Conservation (phyloP, 2,113 vertebrate genomes). For the Rhinopomastus cyanomelas region DNA sequence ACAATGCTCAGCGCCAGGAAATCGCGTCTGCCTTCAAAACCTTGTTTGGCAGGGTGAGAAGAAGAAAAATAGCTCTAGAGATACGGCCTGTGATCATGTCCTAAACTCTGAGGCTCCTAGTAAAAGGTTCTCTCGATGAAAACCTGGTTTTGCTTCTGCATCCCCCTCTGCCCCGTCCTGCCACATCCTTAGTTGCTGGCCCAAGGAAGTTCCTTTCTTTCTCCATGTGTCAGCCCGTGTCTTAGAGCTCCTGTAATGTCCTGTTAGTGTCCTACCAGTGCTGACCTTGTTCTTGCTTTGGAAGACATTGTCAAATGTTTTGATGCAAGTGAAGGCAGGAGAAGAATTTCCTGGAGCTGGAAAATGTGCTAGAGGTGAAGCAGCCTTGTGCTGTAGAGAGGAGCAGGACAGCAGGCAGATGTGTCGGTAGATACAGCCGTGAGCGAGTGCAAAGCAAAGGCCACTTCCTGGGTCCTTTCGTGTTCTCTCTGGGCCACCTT, state of each 20-base stretch:
- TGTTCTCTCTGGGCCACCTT: neutral
- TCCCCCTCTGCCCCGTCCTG: fast-evolving
- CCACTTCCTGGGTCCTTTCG: neutral
- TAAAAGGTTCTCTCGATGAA: neutral
- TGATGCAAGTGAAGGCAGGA: neutral
- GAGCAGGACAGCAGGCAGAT: neutral
- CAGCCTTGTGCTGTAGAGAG: neutral
- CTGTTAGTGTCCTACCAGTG: neutral
- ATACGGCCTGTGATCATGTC: neutral
- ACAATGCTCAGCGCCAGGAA: conserved; percentile 89
- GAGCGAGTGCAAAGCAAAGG: neutral
- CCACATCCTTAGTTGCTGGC: neutral
- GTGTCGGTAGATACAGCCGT: neutral
- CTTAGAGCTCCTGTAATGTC: neutral
- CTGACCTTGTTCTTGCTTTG: neutral
- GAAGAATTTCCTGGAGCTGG: neutral
- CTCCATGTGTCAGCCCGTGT: neutral
- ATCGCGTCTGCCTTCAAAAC: conserved; percentile 88
- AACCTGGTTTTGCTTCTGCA: neutral
- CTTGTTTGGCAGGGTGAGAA: conserved; percentile 87
- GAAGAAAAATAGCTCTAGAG: neutral
- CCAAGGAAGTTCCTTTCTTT: neutral
- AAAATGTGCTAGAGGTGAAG: neutral
- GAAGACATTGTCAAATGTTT: neutral
- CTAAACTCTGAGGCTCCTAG: neutral